phyloP scores from a whole-genome alignment of 2,797 vertebrate genomes.

The Galagoides demidoff region DNA sequence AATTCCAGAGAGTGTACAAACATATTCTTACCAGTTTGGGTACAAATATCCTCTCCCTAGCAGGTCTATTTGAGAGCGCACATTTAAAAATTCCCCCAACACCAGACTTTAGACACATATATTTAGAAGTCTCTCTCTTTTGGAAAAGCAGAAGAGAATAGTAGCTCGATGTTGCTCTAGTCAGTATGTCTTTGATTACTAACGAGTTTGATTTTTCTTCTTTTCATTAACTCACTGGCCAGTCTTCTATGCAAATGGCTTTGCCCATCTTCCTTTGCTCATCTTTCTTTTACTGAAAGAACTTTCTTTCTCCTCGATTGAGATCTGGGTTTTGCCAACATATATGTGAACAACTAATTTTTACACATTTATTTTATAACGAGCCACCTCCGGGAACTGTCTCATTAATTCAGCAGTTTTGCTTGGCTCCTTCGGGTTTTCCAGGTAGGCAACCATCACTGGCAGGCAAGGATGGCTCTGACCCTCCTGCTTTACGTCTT shows the following conservation, averaged over 20 bases:
- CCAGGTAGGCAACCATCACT: rapidly evolving
- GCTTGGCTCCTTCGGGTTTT: background rate
- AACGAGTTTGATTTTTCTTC: background rate
- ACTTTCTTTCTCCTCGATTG: background rate
- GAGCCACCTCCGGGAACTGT: background rate
- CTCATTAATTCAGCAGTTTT: background rate
- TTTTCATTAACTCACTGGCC: background rate
- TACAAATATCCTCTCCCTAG: background rate
- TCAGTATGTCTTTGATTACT: background rate
- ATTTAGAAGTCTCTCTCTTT: background rate
- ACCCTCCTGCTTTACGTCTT: rapidly evolving
- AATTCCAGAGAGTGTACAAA: background rate
- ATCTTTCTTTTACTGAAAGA: background rate
- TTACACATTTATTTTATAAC: background rate
- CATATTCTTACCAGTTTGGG: background rate
- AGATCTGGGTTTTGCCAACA: background rate
- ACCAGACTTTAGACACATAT: background rate
- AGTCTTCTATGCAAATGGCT: background rate
- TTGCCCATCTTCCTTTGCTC: background rate
- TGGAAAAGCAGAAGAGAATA: background rate
- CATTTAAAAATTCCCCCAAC: background rate
- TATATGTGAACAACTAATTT: background rate
- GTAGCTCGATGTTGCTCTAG: background rate
- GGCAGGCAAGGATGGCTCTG: background rate
- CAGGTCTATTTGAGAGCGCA: background rate